Evolutionary conservation across 2,888 invertebrate genomes (phyloP).

Genomic region (Dexiosoma caninum): DNA sequence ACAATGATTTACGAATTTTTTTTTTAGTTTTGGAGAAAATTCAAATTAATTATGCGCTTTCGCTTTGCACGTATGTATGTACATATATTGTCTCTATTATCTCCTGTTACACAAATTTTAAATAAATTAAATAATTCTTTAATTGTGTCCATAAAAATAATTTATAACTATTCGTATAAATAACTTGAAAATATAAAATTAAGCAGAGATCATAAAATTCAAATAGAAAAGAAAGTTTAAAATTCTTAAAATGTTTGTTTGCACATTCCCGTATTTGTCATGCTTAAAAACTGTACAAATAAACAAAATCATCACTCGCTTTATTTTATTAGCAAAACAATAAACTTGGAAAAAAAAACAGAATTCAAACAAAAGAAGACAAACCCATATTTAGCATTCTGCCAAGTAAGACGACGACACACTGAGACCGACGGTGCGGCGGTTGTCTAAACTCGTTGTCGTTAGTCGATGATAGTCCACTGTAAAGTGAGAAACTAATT

Average conservation of each 20-base stretch:
- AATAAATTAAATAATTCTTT: background rate
- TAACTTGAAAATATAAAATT: constrained; percentile 1
- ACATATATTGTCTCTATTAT: background rate
- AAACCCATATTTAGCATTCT: constrained; percentile 36
- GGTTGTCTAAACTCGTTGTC: background rate
- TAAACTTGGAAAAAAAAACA: constrained; percentile 2
- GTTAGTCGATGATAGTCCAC: too few relatives aligned
- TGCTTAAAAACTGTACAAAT: constrained; percentile 5
- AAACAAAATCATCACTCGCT: background rate
- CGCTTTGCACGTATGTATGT: background rate
- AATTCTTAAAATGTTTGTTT: background rate
- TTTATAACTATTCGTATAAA: background rate
- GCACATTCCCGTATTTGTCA: background rate
- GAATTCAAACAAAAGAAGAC: constrained; percentile 30
- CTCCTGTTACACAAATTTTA: background rate
- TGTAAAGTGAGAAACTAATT: constrained; percentile 25
- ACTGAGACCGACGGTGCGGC: background rate
- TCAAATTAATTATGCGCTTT: background rate
- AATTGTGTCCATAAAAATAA: background rate
- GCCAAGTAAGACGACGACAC: background rate
- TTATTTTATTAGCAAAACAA: background rate
- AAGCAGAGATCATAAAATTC: constrained; percentile 8
- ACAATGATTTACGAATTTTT: too few relatives aligned
- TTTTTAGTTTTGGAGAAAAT: background rate
- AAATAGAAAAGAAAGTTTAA: constrained; percentile 26